These are phyloP conservation scores for Formica aserva DNA, from an alignment of 2,888 invertebrate species.

Conservation along the genomic window DNA sequence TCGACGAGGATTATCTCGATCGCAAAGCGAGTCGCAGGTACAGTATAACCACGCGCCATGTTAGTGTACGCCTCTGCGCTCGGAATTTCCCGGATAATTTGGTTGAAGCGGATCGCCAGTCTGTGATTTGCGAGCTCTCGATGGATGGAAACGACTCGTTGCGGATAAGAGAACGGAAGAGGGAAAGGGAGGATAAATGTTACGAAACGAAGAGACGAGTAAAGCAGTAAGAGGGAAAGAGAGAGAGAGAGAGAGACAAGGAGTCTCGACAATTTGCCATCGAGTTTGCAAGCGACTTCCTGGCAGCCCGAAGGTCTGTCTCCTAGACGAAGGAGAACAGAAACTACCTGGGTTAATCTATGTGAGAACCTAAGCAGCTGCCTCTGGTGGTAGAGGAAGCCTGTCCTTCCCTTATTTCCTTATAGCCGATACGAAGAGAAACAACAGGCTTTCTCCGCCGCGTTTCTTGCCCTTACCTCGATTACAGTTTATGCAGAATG, in stretches of 20 bases:
- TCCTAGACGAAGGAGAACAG: slow-evolving; percentile 74
- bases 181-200: slow-evolving; percentile 48
- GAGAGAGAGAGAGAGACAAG: slow-evolving; percentile 44
- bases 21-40: slow-evolving; percentile 53
- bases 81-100: slow-evolving; percentile 77
- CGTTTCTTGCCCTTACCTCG: slow-evolving; percentile 69
- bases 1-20: slow-evolving; percentile 69
- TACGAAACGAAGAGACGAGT: slow-evolving; percentile 59
- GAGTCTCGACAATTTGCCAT: slow-evolving; percentile 77
- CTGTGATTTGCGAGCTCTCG: slow-evolving; percentile 78
- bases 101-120: slow-evolving; percentile 67
- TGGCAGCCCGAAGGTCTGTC: slow-evolving; percentile 74
- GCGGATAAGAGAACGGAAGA: slow-evolving; percentile 68
- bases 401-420: slow-evolving; percentile 75
- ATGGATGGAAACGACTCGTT: slow-evolving; percentile 71
- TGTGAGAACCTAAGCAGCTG: slow-evolving; percentile 81
- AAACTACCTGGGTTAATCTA: slow-evolving; percentile 81
- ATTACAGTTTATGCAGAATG: slow-evolving; percentile 69
- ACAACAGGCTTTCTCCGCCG: slow-evolving; percentile 63
- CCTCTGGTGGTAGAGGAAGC: slow-evolving; percentile 72
- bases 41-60: slow-evolving; percentile 31
- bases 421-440: slow-evolving; percentile 62
- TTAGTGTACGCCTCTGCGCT: slow-evolving; percentile 55
- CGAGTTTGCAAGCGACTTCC: slow-evolving; percentile 79
- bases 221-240: slow-evolving; percentile 35